phyloP scores from a whole-genome alignment of 2,113 vertebrate species.

The Tetraodon nigroviridis region DNA sequence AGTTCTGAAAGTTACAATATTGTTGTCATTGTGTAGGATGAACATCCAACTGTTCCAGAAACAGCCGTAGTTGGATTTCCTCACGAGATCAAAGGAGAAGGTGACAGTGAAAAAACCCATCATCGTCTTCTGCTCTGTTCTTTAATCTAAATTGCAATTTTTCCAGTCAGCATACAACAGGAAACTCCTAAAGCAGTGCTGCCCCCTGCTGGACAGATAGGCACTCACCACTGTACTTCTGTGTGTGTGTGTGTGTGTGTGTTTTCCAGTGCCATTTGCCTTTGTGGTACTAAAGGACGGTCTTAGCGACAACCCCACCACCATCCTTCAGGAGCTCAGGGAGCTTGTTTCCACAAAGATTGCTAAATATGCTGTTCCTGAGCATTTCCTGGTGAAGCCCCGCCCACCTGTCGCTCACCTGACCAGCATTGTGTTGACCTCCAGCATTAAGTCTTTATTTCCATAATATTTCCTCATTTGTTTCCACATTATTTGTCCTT shows the following conservation, averaged over 20 bases:
- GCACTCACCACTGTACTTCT: background rate
- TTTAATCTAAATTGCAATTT: background rate
- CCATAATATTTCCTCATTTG: no score
- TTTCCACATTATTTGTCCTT: no score
- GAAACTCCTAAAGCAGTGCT: background rate
- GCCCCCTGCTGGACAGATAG: conserved; percentile 1
- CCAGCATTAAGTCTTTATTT: background rate
- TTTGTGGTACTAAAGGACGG: conserved; percentile 85
- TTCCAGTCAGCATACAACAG: background rate
- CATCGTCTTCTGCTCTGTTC: background rate
- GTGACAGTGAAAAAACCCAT: conserved; percentile 56
- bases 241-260: background rate
- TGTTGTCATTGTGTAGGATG: conserved; percentile 67
- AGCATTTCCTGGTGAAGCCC: conserved; percentile 84
- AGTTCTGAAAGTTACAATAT: background rate
- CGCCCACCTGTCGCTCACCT: background rate
- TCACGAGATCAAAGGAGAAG: conserved; percentile 90
- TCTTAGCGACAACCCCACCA: conserved; percentile 10
- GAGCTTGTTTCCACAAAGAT: conserved; percentile 79
- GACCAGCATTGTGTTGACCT: background rate
- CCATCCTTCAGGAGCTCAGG: conserved; percentile 76
- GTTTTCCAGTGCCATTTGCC: conserved; percentile 80
- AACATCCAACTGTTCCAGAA: conserved; percentile 87
- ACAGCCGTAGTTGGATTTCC: conserved; percentile 85
- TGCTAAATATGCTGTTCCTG: conserved; percentile 88